These are phyloP conservation scores for Allygus modestus DNA, from an alignment of 2,888 invertebrate species.

Conservation along the genomic window DNA sequence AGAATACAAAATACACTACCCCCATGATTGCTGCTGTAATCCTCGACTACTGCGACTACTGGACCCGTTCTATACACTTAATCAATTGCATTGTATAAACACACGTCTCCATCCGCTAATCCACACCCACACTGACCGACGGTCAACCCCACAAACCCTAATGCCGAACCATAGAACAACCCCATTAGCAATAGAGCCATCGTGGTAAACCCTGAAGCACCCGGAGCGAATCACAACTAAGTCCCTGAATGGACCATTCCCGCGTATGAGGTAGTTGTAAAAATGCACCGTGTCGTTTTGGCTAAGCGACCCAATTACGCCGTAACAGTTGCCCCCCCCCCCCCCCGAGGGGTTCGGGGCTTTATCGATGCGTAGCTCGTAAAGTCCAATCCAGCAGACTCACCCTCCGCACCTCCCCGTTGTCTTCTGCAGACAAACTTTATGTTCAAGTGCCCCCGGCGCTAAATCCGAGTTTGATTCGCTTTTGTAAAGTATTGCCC, in stretches of 20 bases:
- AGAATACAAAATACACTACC: too few species aligned
- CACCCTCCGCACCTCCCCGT: constrained; percentile 23
- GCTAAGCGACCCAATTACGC: constrained; percentile 74
- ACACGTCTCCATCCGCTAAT: too few species aligned
- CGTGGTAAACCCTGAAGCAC: constrained; percentile 2
- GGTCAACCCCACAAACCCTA: not conserved
- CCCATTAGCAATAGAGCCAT: not conserved
- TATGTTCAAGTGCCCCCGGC: constrained; percentile 24
- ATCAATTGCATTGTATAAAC: too few species aligned
- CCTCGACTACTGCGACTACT: too few species aligned
- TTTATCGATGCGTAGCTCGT: constrained; percentile 31
- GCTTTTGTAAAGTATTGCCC: constrained; percentile 31
- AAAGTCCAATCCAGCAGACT: constrained; percentile 42
- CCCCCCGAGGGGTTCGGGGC: not conserved
- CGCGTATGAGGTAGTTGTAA: constrained; percentile 52
- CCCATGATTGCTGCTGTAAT: too few species aligned
- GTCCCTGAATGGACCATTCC: constrained; percentile 46
- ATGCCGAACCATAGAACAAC: not conserved
- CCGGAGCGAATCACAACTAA: constrained; percentile 33
- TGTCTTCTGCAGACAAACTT: constrained; percentile 32
- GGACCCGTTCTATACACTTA: too few species aligned
- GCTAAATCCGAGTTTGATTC: constrained; percentile 49
- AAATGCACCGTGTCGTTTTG: constrained; percentile 70
- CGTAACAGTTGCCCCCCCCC: constrained; percentile 54
- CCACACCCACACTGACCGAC: not conserved